phyloP scores from a whole-genome alignment of 2,888 invertebrate species.

The Amblyteles armatorius region DNA sequence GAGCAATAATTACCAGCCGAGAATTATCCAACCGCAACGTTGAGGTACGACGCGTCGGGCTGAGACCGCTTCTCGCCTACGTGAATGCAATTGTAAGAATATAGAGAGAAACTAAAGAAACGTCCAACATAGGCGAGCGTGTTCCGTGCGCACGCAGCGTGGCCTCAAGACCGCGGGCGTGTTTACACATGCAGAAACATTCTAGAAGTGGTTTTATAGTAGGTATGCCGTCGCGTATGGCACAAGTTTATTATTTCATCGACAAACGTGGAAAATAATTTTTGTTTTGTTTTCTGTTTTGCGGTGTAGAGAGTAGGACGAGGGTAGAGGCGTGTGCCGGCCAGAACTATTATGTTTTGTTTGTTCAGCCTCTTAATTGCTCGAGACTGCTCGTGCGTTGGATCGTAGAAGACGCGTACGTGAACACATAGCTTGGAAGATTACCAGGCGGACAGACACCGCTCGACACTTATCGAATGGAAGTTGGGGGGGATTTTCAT shows the following conservation, averaged over 20 bases:
- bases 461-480: slow-evolving; percentile 72
- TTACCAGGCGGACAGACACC: slow-evolving; percentile 75
- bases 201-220: slow-evolving; percentile 64
- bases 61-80: slow-evolving; percentile 50
- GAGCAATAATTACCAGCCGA: slow-evolving; percentile 66
- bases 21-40: slow-evolving; percentile 67
- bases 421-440: neutral
- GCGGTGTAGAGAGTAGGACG: neutral
- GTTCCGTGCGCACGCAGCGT: slow-evolving; percentile 24
- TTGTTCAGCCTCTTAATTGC: slow-evolving; percentile 65
- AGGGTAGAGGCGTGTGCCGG: slow-evolving; percentile 19
- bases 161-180: slow-evolving; percentile 45
- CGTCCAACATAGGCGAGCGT: slow-evolving; percentile 6
- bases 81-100: slow-evolving; percentile 16
- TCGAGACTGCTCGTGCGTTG: neutral
- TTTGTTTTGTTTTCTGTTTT: slow-evolving; percentile 2
- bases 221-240: slow-evolving; percentile 44
- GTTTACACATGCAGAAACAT: slow-evolving; percentile 69
- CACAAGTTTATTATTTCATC: slow-evolving; percentile 64
- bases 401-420: neutral
- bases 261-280: slow-evolving; percentile 43
- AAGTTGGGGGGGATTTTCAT: slow-evolving; percentile 65
- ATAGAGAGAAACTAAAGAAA: slow-evolving; percentile 38
- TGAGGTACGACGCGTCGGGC: slow-evolving; percentile 22
- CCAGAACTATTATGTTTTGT: slow-evolving; percentile 55